Evolutionary conservation across 2,888 invertebrate genomes (phyloP), one percentile per base, ranked within the genome.

Genomic region (Alloplasta piceator): DNA sequence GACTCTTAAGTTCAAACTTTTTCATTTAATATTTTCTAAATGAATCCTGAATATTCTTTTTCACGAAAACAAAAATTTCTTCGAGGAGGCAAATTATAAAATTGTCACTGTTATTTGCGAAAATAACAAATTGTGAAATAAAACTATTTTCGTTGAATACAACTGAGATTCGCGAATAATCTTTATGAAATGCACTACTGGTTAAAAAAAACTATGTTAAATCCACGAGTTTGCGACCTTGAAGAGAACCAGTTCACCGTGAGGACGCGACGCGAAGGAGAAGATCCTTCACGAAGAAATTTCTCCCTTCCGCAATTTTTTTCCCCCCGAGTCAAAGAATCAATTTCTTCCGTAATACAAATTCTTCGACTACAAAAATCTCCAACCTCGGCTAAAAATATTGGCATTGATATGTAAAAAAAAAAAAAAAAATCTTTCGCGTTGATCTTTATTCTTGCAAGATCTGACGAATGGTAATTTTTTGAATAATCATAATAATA

Each of bases 241-340:
- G 77, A 39, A 48, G 48, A 38, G 43, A 56, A 63, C 80, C 63
- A 52, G 80, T 46, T 77, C 61, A 77, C 80, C 80, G 72, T 80
- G 77, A 80, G 52, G 43, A 76, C 60, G 12, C 58, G 46, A 38
- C 78, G 73, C 48, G 5, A 43, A 2, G 26, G 26, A 26, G 26
- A 63, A 56, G 71, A 76, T 79, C 68, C 64, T 74, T 70, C 52
- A 60, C 76, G 75, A 46, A 39, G 63, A 46, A 63, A 63, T 48
- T 63, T 58, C 46, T 63, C 56, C 43, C 64, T 63, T 68, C 72
- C 79, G 80, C 26, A 26, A 26, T 26, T 26, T 26, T 26, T 26
- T 26, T 26, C 26, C 26, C 26, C 26, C 26, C 3, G 26, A 26
- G 26, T 26, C 26, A 26, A 26, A 1, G 26, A 26, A 26, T 26